Base-by-base conservation (phyloP, 2,113 vertebrate genomes). In the Oxyura jamaicensis region DNA sequence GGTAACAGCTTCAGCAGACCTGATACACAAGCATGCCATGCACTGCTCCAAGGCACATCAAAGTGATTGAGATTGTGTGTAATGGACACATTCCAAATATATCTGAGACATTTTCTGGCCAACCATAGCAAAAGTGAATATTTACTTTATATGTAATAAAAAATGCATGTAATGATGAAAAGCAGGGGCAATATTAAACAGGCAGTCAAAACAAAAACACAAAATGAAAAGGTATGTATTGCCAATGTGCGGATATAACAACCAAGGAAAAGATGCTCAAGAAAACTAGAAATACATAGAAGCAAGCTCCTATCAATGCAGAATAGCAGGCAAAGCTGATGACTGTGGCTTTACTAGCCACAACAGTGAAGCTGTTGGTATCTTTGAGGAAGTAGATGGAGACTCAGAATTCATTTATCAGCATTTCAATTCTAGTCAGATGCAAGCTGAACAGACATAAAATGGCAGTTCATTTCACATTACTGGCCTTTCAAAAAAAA, bases 391-490 rank as follows among this genome's bases (percentile, higher is more conserved):
- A 78, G 35, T 52, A 56, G 88, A 41, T 69, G 65, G 39, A 33
- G 14, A 56, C 67, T 91, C 65, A 82, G 73, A 90, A 90, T 23
- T 72, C 42, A 75, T 15, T 87, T 90, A 63, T 90, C 73, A 65
- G 73, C 39, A 36, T 95, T 89, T 80, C 85, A 87, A 16, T 94
- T 75, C 77, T 68, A 91, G n/a, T 44, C 86, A 74, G 41, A 86
- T 86, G 90, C 50, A 96, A 94, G 83, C 50, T 79, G 21, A 83
- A 53, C 50, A 91, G 66, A 84, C 35, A 58, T 83, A 86, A 90
- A 95, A 62, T 63, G 29, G 35, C 6, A 83, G 18, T 60, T 88
- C 83, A 96, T 96, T 97, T 92, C 62, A 69, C 15, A 69, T 46
- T 52, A 91, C 9, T 93, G 92, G 79, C 55, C 35, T 78, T 23